These are phyloP conservation scores for Vanessa atalanta DNA, from an alignment of 1,140 invertebrate species.

Conservation along the genomic window DNA sequence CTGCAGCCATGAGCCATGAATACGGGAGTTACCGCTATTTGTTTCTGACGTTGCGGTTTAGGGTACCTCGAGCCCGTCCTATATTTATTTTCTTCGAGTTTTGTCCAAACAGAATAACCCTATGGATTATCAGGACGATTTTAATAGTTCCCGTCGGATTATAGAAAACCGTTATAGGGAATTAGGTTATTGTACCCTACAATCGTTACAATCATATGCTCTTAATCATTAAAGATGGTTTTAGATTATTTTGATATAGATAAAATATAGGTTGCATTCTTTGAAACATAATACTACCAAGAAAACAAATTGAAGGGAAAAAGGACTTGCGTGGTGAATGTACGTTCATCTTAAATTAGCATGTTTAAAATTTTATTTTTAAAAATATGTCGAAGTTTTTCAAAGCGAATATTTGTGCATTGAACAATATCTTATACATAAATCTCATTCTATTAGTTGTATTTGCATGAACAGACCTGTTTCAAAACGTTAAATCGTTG, in stretches of 20 bases:
- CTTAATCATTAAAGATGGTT: background rate
- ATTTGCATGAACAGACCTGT: too few species aligned
- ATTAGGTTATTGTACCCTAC: slow-evolving; percentile 43
- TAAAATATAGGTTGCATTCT: background rate
- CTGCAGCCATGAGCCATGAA: slow-evolving; percentile 79
- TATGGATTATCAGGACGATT: slow-evolving; percentile 68
- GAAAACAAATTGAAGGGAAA: too few species aligned
- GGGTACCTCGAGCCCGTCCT: slow-evolving; percentile 69
- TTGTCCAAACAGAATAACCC: slow-evolving; percentile 69
- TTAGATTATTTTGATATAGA: background rate
- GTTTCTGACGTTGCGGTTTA: slow-evolving; percentile 79
- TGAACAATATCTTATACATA: too few species aligned
- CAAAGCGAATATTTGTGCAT: too few species aligned
- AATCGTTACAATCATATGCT: background rate
- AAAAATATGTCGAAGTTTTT: too few species aligned
- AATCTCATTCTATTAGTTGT: too few species aligned
- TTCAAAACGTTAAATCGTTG: too few species aligned
- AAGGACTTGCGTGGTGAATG: too few species aligned
- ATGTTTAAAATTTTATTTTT: too few species aligned
- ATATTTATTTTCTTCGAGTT: slow-evolving; percentile 79
- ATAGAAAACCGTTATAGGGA: slow-evolving; percentile 49
- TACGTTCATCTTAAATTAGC: too few species aligned
- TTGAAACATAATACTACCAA: too few species aligned
- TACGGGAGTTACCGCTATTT: slow-evolving; percentile 80
- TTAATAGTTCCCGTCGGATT: slow-evolving; percentile 47